Conservation (phyloP, 2,797 vertebrate species). For the Acipenser oxyrinchus region DNA sequence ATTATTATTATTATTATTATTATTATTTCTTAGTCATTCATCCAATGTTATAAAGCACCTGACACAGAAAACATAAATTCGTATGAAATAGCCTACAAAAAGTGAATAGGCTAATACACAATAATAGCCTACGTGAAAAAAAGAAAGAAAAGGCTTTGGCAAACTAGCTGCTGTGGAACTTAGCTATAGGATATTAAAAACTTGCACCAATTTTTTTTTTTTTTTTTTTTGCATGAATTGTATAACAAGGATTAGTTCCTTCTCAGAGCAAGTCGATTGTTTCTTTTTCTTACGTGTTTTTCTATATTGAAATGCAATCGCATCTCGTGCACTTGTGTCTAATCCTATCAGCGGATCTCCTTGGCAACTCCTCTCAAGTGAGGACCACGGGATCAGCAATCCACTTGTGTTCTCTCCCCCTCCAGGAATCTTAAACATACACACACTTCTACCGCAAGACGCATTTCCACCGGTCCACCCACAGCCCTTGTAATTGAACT, state of each 20-base stretch:
- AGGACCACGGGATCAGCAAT: slow-evolving; percentile 28
- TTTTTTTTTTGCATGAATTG: slow-evolving; percentile 11
- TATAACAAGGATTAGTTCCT: slow-evolving; percentile 29
- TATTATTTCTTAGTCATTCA: too few relatives aligned
- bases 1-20: too few relatives aligned
- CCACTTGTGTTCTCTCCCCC: slow-evolving; percentile 12
- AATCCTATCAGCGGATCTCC: slow-evolving; percentile 69
- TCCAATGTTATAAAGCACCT: too few relatives aligned
- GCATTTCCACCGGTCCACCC: slow-evolving; percentile 27
- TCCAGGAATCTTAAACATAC: not conserved
- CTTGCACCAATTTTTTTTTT: too few relatives aligned
- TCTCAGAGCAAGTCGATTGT: slow-evolving; percentile 42
- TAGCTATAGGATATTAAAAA: not conserved
- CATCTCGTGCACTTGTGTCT: slow-evolving; percentile 67
- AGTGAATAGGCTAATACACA: too few relatives aligned
- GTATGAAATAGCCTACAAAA: too few relatives aligned
- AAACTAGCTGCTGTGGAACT: too few relatives aligned
- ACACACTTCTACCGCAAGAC: slow-evolving; percentile 15
- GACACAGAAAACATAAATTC: too few relatives aligned
- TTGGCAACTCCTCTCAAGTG: slow-evolving; percentile 49
- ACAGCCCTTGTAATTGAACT: slow-evolving; percentile 23
- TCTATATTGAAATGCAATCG: slow-evolving; percentile 57
- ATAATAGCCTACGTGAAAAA: too few relatives aligned
- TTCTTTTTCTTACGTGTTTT: slow-evolving; percentile 62
- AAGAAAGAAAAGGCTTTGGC: too few relatives aligned